Evolutionary conservation across 2,797 vertebrate species (phyloP).

Genomic region (Pseudochirops corinnae): DNA sequence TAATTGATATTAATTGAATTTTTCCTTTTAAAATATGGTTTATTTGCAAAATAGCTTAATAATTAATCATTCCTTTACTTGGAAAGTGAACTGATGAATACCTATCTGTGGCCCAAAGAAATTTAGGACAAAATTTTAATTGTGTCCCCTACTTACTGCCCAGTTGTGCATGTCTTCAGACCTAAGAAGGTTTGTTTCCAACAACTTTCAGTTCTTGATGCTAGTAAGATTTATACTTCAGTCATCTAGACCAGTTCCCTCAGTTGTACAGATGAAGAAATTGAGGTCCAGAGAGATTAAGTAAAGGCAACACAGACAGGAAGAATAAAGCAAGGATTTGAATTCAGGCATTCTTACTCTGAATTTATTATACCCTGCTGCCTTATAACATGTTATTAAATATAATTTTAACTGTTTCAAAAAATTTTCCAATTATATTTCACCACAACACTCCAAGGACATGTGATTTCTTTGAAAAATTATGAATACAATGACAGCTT

Average conservation of each 20-base stretch:
- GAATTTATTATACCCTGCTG: neutral
- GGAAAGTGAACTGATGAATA: too few species aligned
- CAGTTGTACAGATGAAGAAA: neutral
- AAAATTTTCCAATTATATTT: neutral
- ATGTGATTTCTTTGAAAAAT: neutral
- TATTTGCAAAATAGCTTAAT: too few species aligned
- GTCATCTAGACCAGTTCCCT: neutral
- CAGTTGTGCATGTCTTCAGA: neutral
- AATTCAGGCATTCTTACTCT: neutral
- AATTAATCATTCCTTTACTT: too few species aligned
- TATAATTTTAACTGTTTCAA: neutral
- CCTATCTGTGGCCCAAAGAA: too few species aligned
- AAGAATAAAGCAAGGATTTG: neutral
- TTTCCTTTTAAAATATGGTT: too few species aligned
- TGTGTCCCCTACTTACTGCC: too few species aligned
- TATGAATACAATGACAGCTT: neutral
- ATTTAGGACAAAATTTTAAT: too few species aligned
- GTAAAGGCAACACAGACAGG: neutral
- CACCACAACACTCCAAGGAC: neutral
- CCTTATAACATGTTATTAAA: neutral
- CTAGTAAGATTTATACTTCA: neutral
- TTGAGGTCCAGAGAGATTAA: neutral
- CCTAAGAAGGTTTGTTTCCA: neutral
- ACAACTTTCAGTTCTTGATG: neutral
- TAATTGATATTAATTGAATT: too few species aligned